Conservation (phyloP, 2,888 invertebrate species). For the Agonopterix alstromeriana region DNA sequence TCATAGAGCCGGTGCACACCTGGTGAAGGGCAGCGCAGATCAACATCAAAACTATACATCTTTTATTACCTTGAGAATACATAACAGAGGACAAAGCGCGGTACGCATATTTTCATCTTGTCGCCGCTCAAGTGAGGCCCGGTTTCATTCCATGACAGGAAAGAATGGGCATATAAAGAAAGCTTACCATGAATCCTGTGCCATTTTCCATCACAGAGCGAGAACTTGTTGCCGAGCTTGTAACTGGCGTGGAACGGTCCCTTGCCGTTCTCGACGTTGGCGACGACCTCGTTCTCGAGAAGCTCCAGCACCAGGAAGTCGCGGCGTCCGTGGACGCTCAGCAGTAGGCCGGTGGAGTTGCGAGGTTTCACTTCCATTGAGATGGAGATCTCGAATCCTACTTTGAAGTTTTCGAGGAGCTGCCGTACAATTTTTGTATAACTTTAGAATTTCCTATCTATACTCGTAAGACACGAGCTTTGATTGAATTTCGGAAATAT, state of each 20-base stretch:
- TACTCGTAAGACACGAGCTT: too few relatives aligned
- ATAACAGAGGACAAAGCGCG: too few relatives aligned
- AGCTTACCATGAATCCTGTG: constrained; percentile 86
- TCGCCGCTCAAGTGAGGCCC: not conserved
- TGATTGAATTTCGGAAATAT: too few relatives aligned
- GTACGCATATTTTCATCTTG: too few relatives aligned
- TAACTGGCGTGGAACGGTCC: constrained; percentile 87
- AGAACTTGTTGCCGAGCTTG: constrained; percentile 78
- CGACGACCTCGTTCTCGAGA: constrained; percentile 88
- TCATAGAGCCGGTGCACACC: too few relatives aligned
- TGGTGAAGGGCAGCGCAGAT: too few relatives aligned
- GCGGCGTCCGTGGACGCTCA: constrained; percentile 88
- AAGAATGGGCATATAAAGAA: too few relatives aligned
- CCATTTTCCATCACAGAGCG: constrained; percentile 97
- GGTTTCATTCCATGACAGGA: not conserved
- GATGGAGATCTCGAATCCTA: constrained; percentile 87
- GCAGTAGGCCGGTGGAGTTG: constrained; percentile 87
- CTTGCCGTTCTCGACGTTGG: constrained; percentile 89
- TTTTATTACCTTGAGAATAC: too few relatives aligned
- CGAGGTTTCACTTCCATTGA: constrained; percentile 92
- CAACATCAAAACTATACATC: too few relatives aligned
- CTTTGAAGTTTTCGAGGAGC: constrained; percentile 83
- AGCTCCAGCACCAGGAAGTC: constrained; percentile 93
- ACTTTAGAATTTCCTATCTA: too few relatives aligned
- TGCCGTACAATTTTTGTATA: constrained; percentile 16